phyloP scores from a whole-genome alignment of 2,888 invertebrate species.

The Nomada fabriciana region DNA sequence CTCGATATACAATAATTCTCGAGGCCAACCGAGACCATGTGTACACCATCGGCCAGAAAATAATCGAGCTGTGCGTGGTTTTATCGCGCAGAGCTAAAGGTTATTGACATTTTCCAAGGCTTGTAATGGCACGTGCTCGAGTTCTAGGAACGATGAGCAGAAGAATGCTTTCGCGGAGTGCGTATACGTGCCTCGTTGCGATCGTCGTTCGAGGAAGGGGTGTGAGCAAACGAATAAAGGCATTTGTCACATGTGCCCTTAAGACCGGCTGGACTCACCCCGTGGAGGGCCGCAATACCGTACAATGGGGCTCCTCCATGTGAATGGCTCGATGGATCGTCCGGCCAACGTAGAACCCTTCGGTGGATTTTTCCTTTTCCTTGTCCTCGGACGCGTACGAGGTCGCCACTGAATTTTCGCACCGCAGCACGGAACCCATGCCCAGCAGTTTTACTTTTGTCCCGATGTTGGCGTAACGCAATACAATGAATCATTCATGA shows the following conservation, averaged over 20 bases:
- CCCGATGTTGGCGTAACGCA: slow-evolving; percentile 1
- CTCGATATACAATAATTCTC: too few relatives aligned
- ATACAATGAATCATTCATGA: slow-evolving; percentile 23
- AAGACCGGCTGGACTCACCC: slow-evolving; percentile 50
- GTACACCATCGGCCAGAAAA: background rate
- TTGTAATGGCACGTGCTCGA: slow-evolving; percentile 53
- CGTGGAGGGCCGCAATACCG: slow-evolving; percentile 58
- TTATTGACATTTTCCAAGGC: slow-evolving; percentile 49
- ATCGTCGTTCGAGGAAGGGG: slow-evolving; percentile 25
- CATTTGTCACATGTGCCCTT: slow-evolving; percentile 69
- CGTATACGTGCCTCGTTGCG: slow-evolving; percentile 52
- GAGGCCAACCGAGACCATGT: too few relatives aligned
- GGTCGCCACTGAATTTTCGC: background rate
- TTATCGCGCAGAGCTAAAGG: background rate
- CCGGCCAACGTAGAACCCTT: slow-evolving; percentile 39
- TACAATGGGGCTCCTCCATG: slow-evolving; percentile 57
- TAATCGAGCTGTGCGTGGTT: background rate
- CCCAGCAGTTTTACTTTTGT: background rate
- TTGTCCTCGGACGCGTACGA: background rate
- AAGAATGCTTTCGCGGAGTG: slow-evolving; percentile 46
- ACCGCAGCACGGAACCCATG: background rate
- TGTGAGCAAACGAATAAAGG: slow-evolving; percentile 65
- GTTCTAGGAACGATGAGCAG: slow-evolving; percentile 39
- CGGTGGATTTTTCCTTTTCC: slow-evolving; percentile 27
- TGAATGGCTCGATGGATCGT: slow-evolving; percentile 55